Evolutionary conservation across 2,113 vertebrate genomes (phyloP).

Genomic region (Tricholaema leucomelas): DNA sequence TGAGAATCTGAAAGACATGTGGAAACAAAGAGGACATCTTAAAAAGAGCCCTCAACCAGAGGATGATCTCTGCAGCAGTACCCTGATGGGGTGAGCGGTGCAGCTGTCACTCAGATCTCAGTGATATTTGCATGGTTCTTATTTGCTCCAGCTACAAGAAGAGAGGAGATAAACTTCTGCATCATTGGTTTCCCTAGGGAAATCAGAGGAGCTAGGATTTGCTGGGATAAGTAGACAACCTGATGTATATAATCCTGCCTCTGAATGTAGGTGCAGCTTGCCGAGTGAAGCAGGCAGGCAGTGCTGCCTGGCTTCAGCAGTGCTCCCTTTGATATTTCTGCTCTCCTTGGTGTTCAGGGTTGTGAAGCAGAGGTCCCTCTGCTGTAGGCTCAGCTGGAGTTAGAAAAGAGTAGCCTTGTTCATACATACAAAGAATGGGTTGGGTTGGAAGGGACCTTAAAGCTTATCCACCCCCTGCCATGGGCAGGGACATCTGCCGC

Average conservation of each 20-base stretch:
- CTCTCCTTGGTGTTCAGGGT: neutral
- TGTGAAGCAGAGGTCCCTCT: neutral
- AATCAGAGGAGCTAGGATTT: constrained; percentile 14
- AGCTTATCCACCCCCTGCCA: no score
- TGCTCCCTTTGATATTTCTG: neutral
- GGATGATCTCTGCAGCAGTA: neutral
- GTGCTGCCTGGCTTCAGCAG: neutral
- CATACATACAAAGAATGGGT: no score
- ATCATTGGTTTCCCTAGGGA: constrained; percentile 8
- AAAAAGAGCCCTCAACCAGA: neutral
- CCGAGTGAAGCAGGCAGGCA: neutral
- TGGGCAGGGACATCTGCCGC: no score
- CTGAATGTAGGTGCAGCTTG: neutral
- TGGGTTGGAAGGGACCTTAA: no score
- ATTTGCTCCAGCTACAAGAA: neutral
- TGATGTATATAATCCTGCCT: neutral
- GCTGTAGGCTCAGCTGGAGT: neutral
- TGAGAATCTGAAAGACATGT: neutral
- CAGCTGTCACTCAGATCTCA: neutral
- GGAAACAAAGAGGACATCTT: neutral
- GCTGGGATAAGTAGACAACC: neutral
- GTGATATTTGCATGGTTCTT: neutral
- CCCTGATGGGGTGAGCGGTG: neutral
- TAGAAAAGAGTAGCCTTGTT: neutral
- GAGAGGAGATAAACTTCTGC: constrained; percentile 10